Base-by-base conservation (phyloP, 2,113 vertebrate genomes). In the Herpailurus yagouaroundi region DNA sequence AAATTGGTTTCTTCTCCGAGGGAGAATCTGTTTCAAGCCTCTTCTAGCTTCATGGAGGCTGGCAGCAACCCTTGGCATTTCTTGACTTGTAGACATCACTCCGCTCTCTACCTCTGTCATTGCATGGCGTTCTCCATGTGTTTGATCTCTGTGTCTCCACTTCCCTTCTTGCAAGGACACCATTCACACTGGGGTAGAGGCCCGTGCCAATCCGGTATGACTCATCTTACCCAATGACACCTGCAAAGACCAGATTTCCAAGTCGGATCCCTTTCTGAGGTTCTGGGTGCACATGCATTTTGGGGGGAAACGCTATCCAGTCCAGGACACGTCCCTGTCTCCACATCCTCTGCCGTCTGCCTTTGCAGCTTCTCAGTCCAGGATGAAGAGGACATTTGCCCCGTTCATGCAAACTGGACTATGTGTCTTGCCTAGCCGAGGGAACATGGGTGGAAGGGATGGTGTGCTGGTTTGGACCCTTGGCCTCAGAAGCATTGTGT, bases 91-190 rank as follows among this genome's bases (percentile, higher is more conserved):
- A 36, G 63, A 4, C 5, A 15, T 5, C 0, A 5, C 21, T 69
- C 76, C 12, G 3, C 0, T 77, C 15, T 52, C 50, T 60, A 38
- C 12, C 14, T 36, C 60, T 3, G 21, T 18, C 15, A 12, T 27
- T 50, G 3, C 4, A 2, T 1, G 5, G 23, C 14, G 0, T 4
- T 66, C 7, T 45, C 29, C 21, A 9, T 38, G 29, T 38, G 5
- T 68, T 52, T 15, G 16, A 23, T 52, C 31, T 82, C 52, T 9
- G 11, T 38, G 7, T 71, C 27, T n/a, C 55, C 27, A 15, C 27
- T 55, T 55, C 74, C 64, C 31, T 57, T 85, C 48, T 69, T n/a
- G 2, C 0, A 18, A 50, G 38, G 55, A 74, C 38, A n/a, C 23
- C 3, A 7, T 9, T 55, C 60, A 41, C 38, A 3, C 8, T 63